Evolutionary conservation across 1,140 invertebrate genomes (phyloP), one percentile per base, ranked within the genome.

Genomic region (Drosophila bipectinata): DNA sequence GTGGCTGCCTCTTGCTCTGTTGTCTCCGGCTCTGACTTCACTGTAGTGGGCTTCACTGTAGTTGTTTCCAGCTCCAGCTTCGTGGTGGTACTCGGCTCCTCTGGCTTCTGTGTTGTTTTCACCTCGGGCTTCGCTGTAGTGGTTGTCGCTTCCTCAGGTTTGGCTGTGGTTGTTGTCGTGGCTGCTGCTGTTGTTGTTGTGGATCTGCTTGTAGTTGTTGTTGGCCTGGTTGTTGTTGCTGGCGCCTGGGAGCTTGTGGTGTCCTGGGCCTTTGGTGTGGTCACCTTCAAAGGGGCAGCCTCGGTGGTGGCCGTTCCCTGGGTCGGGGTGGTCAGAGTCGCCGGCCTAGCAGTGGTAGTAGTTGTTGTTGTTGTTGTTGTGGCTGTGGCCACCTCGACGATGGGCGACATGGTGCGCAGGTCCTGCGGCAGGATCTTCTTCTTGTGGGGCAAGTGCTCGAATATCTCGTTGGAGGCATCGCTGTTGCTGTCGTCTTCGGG

Each of bases 361-460:
- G 18, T 26, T 21, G 58, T 41, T 4, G 47, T 58, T 28, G 56
- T 39, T 54, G 68, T 48, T 4, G 49, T 5, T n/a, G 61, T 9
- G 6, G 57, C 18, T 10, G 44, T 47, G 7, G 44, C 15, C 39
- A 34, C 28, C 61, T 90, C 77, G 2, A 24, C 47, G 6, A 87
- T 87, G 3, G 72, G 72, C 48, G 79, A 9, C 81, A 89, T 87
- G 14, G 81, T 90, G 21, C 60, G 68, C 45, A 91, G 28, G 28
- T 91, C 90, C 48, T 91, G 82, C 10, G 73, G 79, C 44, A 91
- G 47, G 10, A 77, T 73, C 54, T 91, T 91, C 57, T 91, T 91
- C 5, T 60, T 81, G 44, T 91, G 90, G 9, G 90, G 90, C 79
- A 91, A 55, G 4, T 78, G 75, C 28, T 91, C 79, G 9, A 88